These are phyloP conservation scores for Plestiodon gilberti DNA, from an alignment of 2,113 vertebrate species.

Conservation along the genomic window DNA sequence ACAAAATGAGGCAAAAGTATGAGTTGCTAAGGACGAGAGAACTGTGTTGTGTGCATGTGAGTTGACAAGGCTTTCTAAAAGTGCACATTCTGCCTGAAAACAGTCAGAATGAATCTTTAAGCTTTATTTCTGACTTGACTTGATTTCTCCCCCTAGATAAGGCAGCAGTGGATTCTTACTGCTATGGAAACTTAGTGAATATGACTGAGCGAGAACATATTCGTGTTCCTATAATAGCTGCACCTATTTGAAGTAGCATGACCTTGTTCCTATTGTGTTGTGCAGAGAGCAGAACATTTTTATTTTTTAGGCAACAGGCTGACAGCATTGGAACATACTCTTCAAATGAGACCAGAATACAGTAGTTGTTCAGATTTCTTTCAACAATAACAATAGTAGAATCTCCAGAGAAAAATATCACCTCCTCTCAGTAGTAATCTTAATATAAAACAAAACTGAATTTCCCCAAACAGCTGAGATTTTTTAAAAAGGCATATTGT, in stretches of 20 bases:
- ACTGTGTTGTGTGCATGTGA: neutral
- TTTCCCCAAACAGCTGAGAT: neutral
- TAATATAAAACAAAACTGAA: neutral
- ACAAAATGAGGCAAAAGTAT: neutral
- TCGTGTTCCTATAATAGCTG: neutral
- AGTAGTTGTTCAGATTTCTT: neutral
- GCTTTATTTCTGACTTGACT: neutral
- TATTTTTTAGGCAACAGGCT: neutral
- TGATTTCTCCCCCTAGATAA: neutral
- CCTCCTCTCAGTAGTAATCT: neutral
- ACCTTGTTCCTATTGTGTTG: neutral
- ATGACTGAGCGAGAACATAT: neutral
- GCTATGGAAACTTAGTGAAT: neutral
- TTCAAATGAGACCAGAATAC: neutral
- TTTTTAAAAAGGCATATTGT: too few species aligned
- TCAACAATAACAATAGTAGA: neutral
- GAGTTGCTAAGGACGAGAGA: neutral
- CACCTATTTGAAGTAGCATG: neutral
- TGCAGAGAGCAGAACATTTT: neutral
- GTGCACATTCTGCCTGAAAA: neutral
- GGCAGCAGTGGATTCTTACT: neutral
- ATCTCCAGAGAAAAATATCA: neutral
- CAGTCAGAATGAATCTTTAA: neutral
- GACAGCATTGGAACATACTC: neutral
- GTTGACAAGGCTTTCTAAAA: neutral